Evolutionary conservation across 1,140 invertebrate genomes (phyloP).

Genomic region (Lysiphlebus fabarum): DNA sequence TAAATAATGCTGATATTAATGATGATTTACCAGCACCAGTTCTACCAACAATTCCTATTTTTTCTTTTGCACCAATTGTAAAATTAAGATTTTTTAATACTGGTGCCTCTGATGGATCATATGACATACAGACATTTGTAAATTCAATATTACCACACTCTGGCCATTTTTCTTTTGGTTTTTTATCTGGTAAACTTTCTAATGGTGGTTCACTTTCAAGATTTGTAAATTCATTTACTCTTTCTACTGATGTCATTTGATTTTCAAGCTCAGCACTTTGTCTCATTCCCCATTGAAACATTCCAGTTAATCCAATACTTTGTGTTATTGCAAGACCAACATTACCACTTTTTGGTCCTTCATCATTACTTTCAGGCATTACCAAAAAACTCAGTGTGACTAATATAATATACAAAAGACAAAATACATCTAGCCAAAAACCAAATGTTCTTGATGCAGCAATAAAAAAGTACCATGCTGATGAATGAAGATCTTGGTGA

Average conservation of each 20-base stretch:
- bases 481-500: slow-evolving; percentile 69
- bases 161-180: slow-evolving; percentile 71
- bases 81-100: slow-evolving; percentile 75
- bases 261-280: slow-evolving; percentile 83
- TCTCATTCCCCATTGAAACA: slow-evolving; percentile 83
- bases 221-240: slow-evolving; percentile 74
- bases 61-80: slow-evolving; percentile 67
- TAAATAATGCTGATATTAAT: slow-evolving; percentile 69
- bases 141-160: slow-evolving; percentile 67
- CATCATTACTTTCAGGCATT: slow-evolving; percentile 30
- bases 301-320: slow-evolving; percentile 76
- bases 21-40: slow-evolving; percentile 87
- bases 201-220: slow-evolving; percentile 65
- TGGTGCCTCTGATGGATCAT: slow-evolving; percentile 60
- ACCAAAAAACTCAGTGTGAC: slow-evolving; percentile 64
- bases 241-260: slow-evolving; percentile 87
- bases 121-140: slow-evolving; percentile 64
- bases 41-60: slow-evolving; percentile 77
- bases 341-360: slow-evolving; percentile 52
- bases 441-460: slow-evolving; percentile 79
- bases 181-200: slow-evolving; percentile 61
- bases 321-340: slow-evolving; percentile 82
- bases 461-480: slow-evolving; percentile 74
- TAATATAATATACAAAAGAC: slow-evolving; percentile 66
- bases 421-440: slow-evolving; percentile 71